Base-by-base conservation (phyloP, 2,113 vertebrate species). In the Xiphorhynchus elegans region DNA sequence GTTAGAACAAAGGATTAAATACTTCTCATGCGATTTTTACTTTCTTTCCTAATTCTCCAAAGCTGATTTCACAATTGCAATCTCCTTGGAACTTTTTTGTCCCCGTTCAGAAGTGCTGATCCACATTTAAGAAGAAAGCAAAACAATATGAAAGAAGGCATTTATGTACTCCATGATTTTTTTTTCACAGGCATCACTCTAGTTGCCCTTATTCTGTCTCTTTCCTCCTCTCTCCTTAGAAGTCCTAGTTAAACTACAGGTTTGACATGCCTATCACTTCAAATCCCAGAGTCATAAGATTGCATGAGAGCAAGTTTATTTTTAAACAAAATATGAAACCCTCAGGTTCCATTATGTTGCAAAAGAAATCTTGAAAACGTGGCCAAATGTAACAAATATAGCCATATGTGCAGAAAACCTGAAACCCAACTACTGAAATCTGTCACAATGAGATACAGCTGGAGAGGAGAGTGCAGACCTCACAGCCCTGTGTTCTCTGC, bases 201-300 rank as follows among this genome's bases (percentile, higher is more conserved):
- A 50, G 62, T 69, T 88, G 92, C 86, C 78, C 72, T 94, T 95
- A 90, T 89, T 97, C 81, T 92, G 77, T 91, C 88, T 90, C 67
- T 78, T 94, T 93, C 56, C 44, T 81, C 31, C 19, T 70, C 60
- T 64, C 44, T 70, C 37, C 33, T 84, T 35, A 60, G 56, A 77
- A 68, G 42, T 49, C 68, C 79, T 90, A 84, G 73, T 68, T 95
- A 93, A 94, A 86, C 35, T 86, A 29, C 31, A 89, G 42, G 72
- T 84, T 78, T 94, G 92, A 93, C 90, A 75, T 64, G 75, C 59
- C 81, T 77, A 88, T 94, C 79, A 70, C 50, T 86, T 94, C 85
- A 86, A 90, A 83, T 84, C 58, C 55, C 17, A 26, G 31, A 90
- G 46, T 74, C 60, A 52, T n/a, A 77, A 80, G 55, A 88, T 16